Base-by-base conservation (phyloP, 2,797 vertebrate genomes). In the Peromyscus nudipes region DNA sequence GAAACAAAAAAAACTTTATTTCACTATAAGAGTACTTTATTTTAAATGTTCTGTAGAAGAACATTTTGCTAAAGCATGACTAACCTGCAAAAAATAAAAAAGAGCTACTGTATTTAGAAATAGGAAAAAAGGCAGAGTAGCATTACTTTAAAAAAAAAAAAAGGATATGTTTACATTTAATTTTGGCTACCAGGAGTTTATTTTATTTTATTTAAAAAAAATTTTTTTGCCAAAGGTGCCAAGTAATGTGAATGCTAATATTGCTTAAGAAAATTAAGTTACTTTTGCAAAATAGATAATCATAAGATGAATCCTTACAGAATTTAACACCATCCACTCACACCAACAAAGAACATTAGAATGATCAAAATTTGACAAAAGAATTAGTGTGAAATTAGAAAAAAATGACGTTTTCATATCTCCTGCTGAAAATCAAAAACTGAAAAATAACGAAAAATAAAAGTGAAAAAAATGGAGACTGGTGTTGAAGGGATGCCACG, bases 21-120 rank as follows among this genome's bases (percentile, higher is more conserved):
- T 99, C 99, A 99, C 99, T 99, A 99, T 99, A 99, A 99, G 99
- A 99, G 99, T 99, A 99, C 99, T 99, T 99, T 99, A 99, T 99
- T 99, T 99, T 99, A 99, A 99, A 99, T 99, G 99, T 99, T 99
- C 99, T 99, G 99, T 98, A 99, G 99, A 99, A 99, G 99, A 99
- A 99, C 99, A 99, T 99, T 99, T 99, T 99, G 99, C 99, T 99
- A 99, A 99, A 99, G 99, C 99, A 99, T 99, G 99, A 99, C 98
- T 99, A 99, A 99, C 99, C 99, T 99, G 99, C 99, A 99, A 99
- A 99, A 97, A 99, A 77, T 25, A 65, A 99, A 98, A 99, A 99
- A 99, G 99, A 99, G 99, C 99, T 99, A 99, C 99, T 99, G 99
- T 99, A 99, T 99, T 99, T 99, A 99, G 99, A 99, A 99, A 99